Evolutionary conservation across 2,797 vertebrate species (phyloP).

Genomic region (Cuniculus paca): DNA sequence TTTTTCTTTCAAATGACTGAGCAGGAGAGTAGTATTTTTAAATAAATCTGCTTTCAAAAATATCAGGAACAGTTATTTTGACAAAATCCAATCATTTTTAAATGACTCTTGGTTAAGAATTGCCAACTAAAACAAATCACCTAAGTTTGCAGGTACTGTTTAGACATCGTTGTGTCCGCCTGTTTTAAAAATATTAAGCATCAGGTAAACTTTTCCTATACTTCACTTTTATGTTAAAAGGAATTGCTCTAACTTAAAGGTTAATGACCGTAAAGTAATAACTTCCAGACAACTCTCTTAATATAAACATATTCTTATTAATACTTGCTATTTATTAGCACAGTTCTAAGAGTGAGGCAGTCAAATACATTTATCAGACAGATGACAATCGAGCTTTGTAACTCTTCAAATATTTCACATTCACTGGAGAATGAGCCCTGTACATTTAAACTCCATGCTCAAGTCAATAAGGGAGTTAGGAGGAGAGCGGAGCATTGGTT

Average conservation of each 20-base stretch:
- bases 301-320: neutral
- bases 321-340: neutral
- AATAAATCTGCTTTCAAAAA: neutral
- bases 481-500: too few relatives aligned
- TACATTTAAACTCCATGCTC: neutral
- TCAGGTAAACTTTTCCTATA: neutral
- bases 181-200: neutral
- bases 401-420: neutral
- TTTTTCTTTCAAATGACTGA: neutral
- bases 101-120: neutral
- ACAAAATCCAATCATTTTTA: neutral
- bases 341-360: neutral
- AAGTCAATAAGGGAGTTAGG: fast-evolving
- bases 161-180: too few relatives aligned
- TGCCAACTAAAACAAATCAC: neutral
- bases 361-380: neutral
- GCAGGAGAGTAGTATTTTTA: neutral
- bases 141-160: neutral
- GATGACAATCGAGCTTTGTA: neutral
- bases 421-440: neutral
- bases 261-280: neutral
- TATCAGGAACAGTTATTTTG: neutral
- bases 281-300: neutral
- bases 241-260: neutral
- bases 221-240: neutral